Percentiles rank a stretch among this genome's conserved stretches.
Evolutionary conservation across 2,888 invertebrate species (phyloP).

Genomic region (Amblyjoppa fuscipennis): DNA sequence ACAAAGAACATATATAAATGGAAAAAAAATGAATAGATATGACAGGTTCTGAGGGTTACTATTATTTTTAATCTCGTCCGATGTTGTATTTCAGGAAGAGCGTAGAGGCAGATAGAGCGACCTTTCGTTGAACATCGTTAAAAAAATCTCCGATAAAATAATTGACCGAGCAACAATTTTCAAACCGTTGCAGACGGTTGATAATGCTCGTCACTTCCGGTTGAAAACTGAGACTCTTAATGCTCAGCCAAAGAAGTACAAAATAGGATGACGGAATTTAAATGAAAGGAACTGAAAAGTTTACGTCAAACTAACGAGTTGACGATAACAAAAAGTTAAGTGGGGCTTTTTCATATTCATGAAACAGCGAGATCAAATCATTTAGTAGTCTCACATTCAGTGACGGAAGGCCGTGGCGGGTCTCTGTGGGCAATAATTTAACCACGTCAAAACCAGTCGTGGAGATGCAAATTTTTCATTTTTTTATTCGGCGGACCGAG

Average conservation of each 20-base stretch:
- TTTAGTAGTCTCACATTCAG: not conserved
- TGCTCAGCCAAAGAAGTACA: not conserved
- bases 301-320: not conserved
- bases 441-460: slow-evolving; percentile 7
- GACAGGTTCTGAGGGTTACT: too few relatives aligned
- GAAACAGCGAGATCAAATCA: slow-evolving; percentile 15
- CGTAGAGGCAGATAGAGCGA: not conserved
- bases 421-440: slow-evolving; percentile 6
- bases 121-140: not conserved
- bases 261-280: not conserved
- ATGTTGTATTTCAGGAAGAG: not conserved
- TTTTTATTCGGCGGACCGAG: not conserved
- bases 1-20: too few relatives aligned
- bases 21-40: too few relatives aligned
- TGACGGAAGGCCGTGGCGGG: not conserved
- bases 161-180: not conserved
- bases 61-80: not conserved
- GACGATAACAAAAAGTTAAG: slow-evolving; percentile 9
- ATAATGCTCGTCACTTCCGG: not conserved
- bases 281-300: not conserved
- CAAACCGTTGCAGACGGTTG: not conserved
- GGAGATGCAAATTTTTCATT: slow-evolving; percentile 10
- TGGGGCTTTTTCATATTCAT: slow-evolving; percentile 10
- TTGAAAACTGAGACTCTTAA: not conserved
- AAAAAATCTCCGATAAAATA: not conserved